Base-by-base conservation (phyloP, 2,113 vertebrate species). In the Girardinichthys multiradiatus region DNA sequence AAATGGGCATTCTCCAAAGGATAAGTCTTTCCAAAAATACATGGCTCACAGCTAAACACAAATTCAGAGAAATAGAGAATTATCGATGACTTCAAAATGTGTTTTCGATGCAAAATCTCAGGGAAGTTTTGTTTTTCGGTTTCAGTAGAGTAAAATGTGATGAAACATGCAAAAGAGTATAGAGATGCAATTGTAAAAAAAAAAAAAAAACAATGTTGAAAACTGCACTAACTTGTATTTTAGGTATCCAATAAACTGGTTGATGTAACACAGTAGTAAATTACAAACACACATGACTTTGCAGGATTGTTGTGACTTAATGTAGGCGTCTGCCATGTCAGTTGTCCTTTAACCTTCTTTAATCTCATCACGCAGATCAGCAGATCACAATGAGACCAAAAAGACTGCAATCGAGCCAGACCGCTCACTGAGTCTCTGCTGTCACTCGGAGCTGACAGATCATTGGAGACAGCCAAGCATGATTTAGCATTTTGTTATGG, bases 331-430 rank as follows among this genome's bases (percentile, higher is more conserved):
- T 69, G 31, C 11, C 19, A 57, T 30, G 31, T 64, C n/a, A 70
- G 39, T 74, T 70, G 57, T 57, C 57, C 65, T 48, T 54, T 68
- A 66, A 85, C 72, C 72, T 64, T 51, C 29, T 79, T 63, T 83
- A 85, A 89, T 87, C 86, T 58, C 72, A 77, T 82, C 62, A 87
- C 17, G 13, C 30, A 68, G 78, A 67, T 84, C 68, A 80, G 68
- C 33, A 86, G 42, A n/a, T 71, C 59, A 57, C 63, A 57, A 19
- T 42, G 66, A 30, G 42, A 60, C 69, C n/a, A 63, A 83, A 58
- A 66, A 76, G 63, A 69, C 77, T 48, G 64, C 27, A 1, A 13
- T 21, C 13, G 17, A 60, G 60, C 14, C 70, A 48, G 68, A 45
- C 80, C 76, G 84, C 17, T 62, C 17, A 17, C 3, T 33, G 37